Evolutionary conservation across 2,797 vertebrate species (phyloP).

Genomic region (Halcyon chelicuti): DNA sequence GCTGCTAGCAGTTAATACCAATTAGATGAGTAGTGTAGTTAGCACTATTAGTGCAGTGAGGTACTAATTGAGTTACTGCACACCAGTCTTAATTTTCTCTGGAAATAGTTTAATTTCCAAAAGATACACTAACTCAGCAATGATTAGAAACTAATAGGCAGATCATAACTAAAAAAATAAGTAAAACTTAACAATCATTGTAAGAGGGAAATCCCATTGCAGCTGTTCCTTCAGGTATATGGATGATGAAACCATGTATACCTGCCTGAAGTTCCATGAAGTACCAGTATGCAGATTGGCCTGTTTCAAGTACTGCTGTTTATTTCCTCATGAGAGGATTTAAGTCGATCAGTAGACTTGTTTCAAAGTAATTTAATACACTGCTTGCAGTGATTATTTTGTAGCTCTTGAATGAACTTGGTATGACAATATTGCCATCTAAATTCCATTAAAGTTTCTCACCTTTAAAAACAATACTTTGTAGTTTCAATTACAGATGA

Average conservation of each 20-base stretch:
- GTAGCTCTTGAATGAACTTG: not conserved
- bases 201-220: not conserved
- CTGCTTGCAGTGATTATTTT: not conserved
- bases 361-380: not conserved
- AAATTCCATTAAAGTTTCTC: not conserved
- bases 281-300: not conserved
- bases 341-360: not conserved
- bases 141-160: not conserved
- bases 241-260: not conserved
- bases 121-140: not conserved
- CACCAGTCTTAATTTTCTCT: not conserved
- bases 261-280: not conserved
- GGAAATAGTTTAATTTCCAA: not conserved
- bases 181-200: not conserved
- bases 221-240: not conserved
- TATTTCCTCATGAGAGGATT: not conserved
- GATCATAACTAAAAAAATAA: not conserved
- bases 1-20: not conserved
- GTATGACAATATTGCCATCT: not conserved
- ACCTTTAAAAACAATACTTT: not conserved
- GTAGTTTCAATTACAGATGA: not conserved
- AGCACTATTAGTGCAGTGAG: not conserved
- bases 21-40: not conserved
- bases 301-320: not conserved
- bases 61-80: not conserved